Evolutionary conservation across 2,797 vertebrate species (phyloP).

Genomic region (Picus viridis): DNA sequence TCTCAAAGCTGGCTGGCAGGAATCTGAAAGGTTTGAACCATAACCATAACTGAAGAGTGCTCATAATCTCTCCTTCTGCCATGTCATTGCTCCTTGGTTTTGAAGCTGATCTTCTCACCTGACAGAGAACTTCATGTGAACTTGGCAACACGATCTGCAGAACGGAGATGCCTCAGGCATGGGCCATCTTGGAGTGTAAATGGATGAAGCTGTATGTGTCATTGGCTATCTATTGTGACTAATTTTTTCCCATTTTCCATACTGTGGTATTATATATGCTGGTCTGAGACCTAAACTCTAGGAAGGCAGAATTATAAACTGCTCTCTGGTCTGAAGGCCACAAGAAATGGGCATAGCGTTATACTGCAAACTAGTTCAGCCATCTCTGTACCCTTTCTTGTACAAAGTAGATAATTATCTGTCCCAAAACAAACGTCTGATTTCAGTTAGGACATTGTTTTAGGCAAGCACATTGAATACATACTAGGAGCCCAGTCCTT

Average conservation of each 20-base stretch:
- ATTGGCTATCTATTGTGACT: not conserved
- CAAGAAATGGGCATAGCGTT: not conserved
- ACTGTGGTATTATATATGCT: not conserved
- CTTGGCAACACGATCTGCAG: not conserved
- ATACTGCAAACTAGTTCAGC: not conserved
- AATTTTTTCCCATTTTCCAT: not conserved
- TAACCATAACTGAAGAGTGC: not conserved
- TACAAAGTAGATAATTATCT: not conserved
- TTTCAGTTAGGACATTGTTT: not conserved
- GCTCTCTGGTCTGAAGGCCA: not conserved
- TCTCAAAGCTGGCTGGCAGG: not conserved
- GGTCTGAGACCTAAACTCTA: not conserved
- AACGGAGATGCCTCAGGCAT: not conserved
- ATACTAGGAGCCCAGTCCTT: no score
- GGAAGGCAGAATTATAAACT: not conserved
- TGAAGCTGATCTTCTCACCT: not conserved
- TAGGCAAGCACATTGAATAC: not conserved
- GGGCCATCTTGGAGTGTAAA: not conserved
- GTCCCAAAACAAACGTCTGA: not conserved
- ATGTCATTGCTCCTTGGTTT: not conserved
- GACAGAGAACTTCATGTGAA: not conserved
- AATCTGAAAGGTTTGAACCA: not conserved
- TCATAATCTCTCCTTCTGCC: not conserved
- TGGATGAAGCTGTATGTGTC: not conserved
- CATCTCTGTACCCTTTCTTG: not conserved